Conservation (phyloP, 2,797 vertebrate species). For the Hydrolagus colliei region DNA sequence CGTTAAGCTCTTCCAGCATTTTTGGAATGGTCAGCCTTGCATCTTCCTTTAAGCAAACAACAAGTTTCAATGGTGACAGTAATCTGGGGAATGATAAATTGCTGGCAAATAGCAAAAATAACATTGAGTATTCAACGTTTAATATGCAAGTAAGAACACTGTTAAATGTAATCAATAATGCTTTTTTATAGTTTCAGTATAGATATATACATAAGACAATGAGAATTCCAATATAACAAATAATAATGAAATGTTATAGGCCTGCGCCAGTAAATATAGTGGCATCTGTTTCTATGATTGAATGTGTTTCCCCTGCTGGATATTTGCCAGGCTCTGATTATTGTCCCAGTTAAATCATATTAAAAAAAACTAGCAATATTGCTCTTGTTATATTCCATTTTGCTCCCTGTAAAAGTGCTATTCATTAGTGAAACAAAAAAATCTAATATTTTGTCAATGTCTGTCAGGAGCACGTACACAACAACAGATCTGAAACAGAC, state of each 20-base stretch:
- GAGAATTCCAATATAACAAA: not conserved
- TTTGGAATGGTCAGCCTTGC: slow-evolving; percentile 73
- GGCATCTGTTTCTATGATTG: not conserved
- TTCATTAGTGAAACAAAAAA: slow-evolving; percentile 42
- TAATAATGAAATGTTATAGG: not conserved
- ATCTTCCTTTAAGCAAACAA: slow-evolving; percentile 56
- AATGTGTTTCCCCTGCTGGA: not conserved
- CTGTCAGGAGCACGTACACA: slow-evolving; percentile 62
- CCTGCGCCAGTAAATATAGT: not conserved
- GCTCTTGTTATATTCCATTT: not conserved
- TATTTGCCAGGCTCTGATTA: not conserved
- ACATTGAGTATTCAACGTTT: not conserved
- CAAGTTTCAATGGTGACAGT: slow-evolving; percentile 18
- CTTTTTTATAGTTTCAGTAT: slow-evolving; percentile 12
- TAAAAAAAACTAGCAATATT: not conserved
- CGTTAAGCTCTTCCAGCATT: slow-evolving; percentile 70
- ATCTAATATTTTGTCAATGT: slow-evolving; percentile 55
- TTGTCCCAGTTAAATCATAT: not conserved
- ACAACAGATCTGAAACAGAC: slow-evolving; percentile 77
- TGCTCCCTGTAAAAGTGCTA: slow-evolving; percentile 36
- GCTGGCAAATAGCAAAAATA: no score
- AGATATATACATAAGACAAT: not conserved
- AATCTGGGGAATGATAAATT: not conserved
- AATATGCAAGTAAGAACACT: not conserved
- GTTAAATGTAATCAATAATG: not conserved